These are phyloP conservation scores for Masnerella sp. DNA, from an alignment of 2,888 invertebrate species.

Conservation along the genomic window DNA sequence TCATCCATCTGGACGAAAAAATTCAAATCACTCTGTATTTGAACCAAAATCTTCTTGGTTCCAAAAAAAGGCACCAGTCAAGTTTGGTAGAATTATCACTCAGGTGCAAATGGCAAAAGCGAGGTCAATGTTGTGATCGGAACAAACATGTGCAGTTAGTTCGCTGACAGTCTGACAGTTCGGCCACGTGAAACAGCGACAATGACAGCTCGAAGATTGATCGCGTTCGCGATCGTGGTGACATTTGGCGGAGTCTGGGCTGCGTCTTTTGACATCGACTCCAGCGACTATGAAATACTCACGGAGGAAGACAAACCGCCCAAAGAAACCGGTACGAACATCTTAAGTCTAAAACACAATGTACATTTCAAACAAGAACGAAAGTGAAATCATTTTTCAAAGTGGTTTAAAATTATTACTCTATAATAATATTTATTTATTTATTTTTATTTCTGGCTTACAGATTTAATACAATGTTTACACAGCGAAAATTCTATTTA, in stretches of 20 bases:
- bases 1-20: too few relatives aligned
- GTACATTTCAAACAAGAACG: not conserved
- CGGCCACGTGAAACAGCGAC: slow-evolving; percentile 12
- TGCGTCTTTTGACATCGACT: slow-evolving; percentile 68
- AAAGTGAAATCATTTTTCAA: too few relatives aligned
- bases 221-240: slow-evolving; percentile 30
- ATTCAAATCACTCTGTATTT: too few relatives aligned
- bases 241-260: slow-evolving; percentile 49
- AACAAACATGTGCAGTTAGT: slow-evolving; percentile 39
- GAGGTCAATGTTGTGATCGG: slow-evolving; percentile 3
- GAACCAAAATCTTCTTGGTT: too few relatives aligned
- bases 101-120: too few relatives aligned
- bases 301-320: slow-evolving; percentile 66
- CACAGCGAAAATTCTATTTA: too few relatives aligned
- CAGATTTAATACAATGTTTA: not conserved
- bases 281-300: slow-evolving; percentile 71
- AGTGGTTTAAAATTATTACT: too few relatives aligned
- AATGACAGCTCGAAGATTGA: slow-evolving; percentile 22
- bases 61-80: too few relatives aligned
- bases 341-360: not conserved
- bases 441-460: not conserved
- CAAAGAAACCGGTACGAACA: slow-evolving; percentile 43
- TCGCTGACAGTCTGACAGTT: slow-evolving; percentile 15
- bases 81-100: too few relatives aligned
- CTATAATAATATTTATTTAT: too few relatives aligned